These are phyloP conservation scores for Pseudanteris insignis DNA, from an alignment of 2,888 invertebrate species.

Conservation along the genomic window DNA sequence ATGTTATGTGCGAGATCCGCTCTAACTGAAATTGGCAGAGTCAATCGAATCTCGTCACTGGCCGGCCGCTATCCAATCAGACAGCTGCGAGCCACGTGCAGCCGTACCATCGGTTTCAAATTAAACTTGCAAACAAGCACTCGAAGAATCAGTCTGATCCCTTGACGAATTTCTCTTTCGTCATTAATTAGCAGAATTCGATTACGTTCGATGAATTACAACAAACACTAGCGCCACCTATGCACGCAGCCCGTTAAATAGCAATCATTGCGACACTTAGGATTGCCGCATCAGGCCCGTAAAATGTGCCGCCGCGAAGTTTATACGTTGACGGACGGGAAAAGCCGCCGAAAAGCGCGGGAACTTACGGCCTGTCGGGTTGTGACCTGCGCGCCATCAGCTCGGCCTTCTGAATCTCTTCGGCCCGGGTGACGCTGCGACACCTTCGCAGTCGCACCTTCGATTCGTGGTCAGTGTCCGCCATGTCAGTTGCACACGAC, in stretches of 20 bases:
- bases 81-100: neutral
- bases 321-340: no score
- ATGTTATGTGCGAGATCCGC: no score
- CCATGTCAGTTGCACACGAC: constrained; percentile 25
- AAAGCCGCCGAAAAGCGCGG: constrained; percentile 5
- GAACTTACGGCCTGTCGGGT: constrained; percentile 86
- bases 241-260: neutral
- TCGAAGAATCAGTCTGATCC: no score
- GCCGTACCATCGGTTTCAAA: neutral
- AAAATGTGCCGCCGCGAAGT: no score
- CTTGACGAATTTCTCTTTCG: no score
- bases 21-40: no score
- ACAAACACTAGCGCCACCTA: neutral
- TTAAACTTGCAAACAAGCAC: neutral
- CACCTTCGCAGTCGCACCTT: constrained; percentile 76
- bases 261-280: neutral
- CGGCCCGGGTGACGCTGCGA: constrained; percentile 87
- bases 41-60: no score
- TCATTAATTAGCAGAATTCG: no score
- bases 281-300: no score
- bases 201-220: no score
- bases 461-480: constrained; percentile 59
- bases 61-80: neutral
- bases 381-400: constrained; percentile 80
- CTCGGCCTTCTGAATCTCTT: constrained; percentile 86